Conservation (phyloP, 2,888 invertebrate genomes). For the Seladonia tumulorum region DNA sequence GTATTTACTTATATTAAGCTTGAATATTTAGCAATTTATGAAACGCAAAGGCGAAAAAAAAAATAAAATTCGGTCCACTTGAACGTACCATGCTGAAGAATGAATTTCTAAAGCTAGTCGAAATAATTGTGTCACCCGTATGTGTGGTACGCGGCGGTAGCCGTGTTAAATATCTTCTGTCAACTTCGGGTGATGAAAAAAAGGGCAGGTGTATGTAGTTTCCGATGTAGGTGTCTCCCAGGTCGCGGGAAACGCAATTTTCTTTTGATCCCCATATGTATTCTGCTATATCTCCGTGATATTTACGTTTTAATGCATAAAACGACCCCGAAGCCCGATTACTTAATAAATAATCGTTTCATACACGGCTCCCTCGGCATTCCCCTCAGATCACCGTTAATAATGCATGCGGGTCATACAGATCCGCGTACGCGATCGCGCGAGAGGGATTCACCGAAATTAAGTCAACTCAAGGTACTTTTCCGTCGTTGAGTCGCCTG, state of each 20-base stretch:
- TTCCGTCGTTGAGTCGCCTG: not conserved
- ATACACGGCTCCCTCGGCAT: conserved; percentile 7
- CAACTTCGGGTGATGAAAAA: not conserved
- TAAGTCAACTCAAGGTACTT: conserved; percentile 14
- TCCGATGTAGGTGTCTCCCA: not conserved
- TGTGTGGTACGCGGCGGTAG: too few relatives aligned
- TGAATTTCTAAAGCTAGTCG: too few relatives aligned
- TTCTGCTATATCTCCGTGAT: conserved; percentile 11
- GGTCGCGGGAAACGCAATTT: not conserved
- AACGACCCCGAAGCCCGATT: conserved; percentile 34
- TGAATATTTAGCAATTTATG: too few relatives aligned
- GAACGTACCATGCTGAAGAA: too few relatives aligned
- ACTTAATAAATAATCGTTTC: conserved; percentile 51
- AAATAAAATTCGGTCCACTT: too few relatives aligned
- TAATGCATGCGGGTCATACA: conserved; percentile 48
- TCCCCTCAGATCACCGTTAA: conserved; percentile 43
- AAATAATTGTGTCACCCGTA: too few relatives aligned
- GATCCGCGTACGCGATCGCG: conserved; percentile 16
- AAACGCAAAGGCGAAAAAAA: too few relatives aligned
- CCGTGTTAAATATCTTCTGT: not conserved
- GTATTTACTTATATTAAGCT: too few relatives aligned
- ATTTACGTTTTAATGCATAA: conserved; percentile 30
- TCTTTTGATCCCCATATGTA: conserved; percentile 6
- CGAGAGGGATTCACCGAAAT: conserved; percentile 33
- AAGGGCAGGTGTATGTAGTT: not conserved